A percentile compares a stretch with the other conserved stretches of the same genome.
These are phyloP conservation scores for Philotrypesis tridentata DNA, from an alignment of 1,140 invertebrate species.

Conservation along the genomic window DNA sequence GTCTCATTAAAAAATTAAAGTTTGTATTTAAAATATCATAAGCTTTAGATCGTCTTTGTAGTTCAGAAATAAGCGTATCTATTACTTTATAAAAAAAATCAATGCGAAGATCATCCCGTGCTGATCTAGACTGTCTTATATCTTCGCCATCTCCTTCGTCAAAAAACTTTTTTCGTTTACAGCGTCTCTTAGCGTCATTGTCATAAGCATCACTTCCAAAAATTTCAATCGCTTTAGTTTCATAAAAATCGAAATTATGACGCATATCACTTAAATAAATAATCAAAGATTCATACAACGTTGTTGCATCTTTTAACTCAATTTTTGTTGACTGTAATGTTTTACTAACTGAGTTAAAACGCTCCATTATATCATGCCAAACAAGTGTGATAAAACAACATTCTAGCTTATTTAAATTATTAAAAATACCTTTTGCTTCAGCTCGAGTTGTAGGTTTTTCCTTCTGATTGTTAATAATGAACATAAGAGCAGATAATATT, in stretches of 20 bases:
- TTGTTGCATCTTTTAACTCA: neutral
- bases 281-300: neutral
- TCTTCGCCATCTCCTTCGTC: neutral
- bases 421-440: neutral
- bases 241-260: neutral
- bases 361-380: neutral
- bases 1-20: neutral
- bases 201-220: neutral
- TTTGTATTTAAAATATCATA: neutral
- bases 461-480: neutral
- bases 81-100: conserved; percentile 5
- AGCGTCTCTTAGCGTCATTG: neutral
- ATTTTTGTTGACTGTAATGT: neutral
- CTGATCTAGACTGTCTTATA: neutral
- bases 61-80: neutral
- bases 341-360: conserved; percentile 3
- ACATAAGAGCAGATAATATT: neutral
- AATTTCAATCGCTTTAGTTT: neutral
- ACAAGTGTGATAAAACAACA: neutral
- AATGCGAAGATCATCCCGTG: neutral
- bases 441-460: neutral
- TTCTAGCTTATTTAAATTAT: neutral
- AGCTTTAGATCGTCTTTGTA: neutral
- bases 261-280: neutral
- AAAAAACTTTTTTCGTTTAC: neutral